These are phyloP conservation scores for Craniophora ligustri DNA, from an alignment of 2,888 invertebrate genomes.

Conservation along the genomic window DNA sequence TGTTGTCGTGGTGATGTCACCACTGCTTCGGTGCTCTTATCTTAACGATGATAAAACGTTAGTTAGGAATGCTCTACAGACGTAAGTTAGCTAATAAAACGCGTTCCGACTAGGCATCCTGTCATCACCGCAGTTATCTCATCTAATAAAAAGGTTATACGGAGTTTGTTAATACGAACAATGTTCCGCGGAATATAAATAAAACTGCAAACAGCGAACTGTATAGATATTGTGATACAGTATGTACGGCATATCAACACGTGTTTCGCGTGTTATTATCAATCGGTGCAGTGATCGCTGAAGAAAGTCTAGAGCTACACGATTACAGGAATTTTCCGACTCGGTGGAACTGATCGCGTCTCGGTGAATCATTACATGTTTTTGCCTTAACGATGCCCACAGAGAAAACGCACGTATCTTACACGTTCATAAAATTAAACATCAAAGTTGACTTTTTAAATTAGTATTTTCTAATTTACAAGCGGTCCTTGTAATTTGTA, in stretches of 20 bases:
- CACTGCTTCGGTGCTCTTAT: constrained; percentile 79
- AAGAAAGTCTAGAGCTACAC: constrained; percentile 79
- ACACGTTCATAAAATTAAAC: constrained; percentile 60
- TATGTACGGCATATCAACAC: constrained; percentile 46
- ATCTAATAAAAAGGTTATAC: constrained; percentile 47
- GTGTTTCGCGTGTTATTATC: constrained; percentile 71
- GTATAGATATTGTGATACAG: constrained; percentile 19
- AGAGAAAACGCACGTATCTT: constrained; percentile 72
- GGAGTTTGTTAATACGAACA: constrained; percentile 22
- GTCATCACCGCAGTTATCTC: constrained; percentile 52
- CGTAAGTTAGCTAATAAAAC: constrained; percentile 64
- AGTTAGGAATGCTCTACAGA: constrained; percentile 76
- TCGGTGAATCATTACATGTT: constrained; percentile 82
- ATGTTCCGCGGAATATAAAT: constrained; percentile 26
- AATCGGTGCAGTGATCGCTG: constrained; percentile 69
- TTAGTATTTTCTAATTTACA: constrained; percentile 43
- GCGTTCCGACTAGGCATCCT: constrained; percentile 56
- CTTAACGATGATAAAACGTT: constrained; percentile 79
- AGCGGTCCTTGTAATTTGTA: constrained; percentile 30
- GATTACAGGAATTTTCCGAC: constrained; percentile 87
- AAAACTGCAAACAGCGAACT: constrained; percentile 11
- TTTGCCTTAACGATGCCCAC: constrained; percentile 69
- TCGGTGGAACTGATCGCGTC: constrained; percentile 84
- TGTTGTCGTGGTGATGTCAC: constrained; percentile 82
- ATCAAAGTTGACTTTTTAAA: constrained; percentile 55